Evolutionary conservation across 2,797 vertebrate species (phyloP).

Genomic region (Cyprinella venusta): DNA sequence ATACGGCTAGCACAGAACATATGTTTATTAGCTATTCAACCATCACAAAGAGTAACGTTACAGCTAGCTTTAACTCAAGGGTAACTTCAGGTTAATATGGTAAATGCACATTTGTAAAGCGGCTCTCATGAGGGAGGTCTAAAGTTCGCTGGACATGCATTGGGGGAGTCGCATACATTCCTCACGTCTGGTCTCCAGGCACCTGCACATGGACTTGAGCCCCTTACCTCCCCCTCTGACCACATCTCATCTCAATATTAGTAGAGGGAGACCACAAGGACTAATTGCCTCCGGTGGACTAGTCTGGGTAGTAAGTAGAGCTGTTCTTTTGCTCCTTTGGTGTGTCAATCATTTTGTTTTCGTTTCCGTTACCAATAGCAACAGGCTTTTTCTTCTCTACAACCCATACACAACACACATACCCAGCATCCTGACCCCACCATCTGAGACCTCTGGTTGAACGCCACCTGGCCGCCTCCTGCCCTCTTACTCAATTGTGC

Average conservation of each 20-base stretch:
- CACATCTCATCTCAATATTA: constrained; percentile 57
- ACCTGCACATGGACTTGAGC: constrained; percentile 54
- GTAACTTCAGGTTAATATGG: constrained; percentile 32
- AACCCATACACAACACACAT: neutral
- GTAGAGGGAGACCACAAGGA: constrained; percentile 56
- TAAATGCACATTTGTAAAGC: constrained; percentile 26
- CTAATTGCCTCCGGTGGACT: constrained; percentile 60
- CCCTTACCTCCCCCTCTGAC: constrained; percentile 39
- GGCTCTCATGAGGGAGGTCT: constrained; percentile 44
- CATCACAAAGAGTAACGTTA: constrained; percentile 50
- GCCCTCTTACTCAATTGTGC: neutral
- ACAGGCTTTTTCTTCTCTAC: constrained; percentile 24
- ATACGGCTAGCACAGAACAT: constrained; percentile 42
- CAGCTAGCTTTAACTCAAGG: constrained; percentile 31
- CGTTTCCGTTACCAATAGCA: constrained; percentile 60
- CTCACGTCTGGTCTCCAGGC: constrained; percentile 55
- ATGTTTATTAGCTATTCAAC: constrained; percentile 53
- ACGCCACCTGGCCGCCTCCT: constrained; percentile 19
- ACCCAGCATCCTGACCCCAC: constrained; percentile 19
- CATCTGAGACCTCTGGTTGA: constrained; percentile 34
- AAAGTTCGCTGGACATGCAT: constrained; percentile 53
- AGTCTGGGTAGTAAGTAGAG: constrained; percentile 47
- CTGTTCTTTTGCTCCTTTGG: constrained; percentile 56
- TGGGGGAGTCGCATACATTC: constrained; percentile 46
- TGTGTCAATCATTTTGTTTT: constrained; percentile 56